Evolutionary conservation across 2,113 vertebrate genomes (phyloP).

Genomic region (Cololabis saira): DNA sequence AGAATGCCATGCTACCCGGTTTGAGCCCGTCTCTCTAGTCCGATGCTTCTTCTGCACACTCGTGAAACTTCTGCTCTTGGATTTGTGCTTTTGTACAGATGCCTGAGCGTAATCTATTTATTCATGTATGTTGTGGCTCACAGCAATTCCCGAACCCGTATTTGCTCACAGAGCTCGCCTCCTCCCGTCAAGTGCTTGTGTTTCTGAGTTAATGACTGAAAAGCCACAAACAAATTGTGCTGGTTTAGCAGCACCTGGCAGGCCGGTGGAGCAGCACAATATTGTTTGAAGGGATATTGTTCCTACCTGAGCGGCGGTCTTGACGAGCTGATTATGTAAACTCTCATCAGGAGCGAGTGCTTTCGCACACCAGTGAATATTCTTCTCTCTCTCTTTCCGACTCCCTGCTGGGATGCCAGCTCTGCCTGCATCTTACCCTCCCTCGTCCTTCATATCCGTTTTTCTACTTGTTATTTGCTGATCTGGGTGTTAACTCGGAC

Average conservation of each 20-base stretch:
- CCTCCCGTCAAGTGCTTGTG: slow-evolving; percentile 16
- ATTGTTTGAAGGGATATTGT: slow-evolving; percentile 58
- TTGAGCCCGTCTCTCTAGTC: too few species aligned
- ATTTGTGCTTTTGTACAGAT: too few species aligned
- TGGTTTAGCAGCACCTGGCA: slow-evolving; percentile 39
- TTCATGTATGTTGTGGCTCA: neutral
- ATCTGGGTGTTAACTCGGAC: slow-evolving; percentile 31
- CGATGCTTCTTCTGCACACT: too few species aligned
- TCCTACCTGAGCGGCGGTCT: slow-evolving; percentile 60
- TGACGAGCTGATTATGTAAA: slow-evolving; percentile 52
- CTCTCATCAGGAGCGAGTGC: slow-evolving; percentile 63
- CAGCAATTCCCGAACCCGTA: slow-evolving; percentile 18
- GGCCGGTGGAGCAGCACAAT: slow-evolving; percentile 16
- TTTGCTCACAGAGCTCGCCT: slow-evolving; percentile 10
- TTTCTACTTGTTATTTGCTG: slow-evolving; percentile 11
- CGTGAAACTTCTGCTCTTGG: too few species aligned
- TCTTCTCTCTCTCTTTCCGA: slow-evolving; percentile 33
- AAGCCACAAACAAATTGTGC: slow-evolving; percentile 24
- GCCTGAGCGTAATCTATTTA: too few species aligned
- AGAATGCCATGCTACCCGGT: too few species aligned
- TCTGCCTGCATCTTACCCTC: slow-evolving; percentile 57
- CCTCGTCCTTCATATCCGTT: slow-evolving; percentile 29
- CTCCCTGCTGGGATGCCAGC: slow-evolving; percentile 66
- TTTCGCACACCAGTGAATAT: slow-evolving; percentile 53
- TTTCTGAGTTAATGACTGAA: slow-evolving; percentile 42